Percentiles rank a stretch among this genome's conserved stretches.
Evolutionary conservation across 2,113 vertebrate species (phyloP).

Genomic region (Oxygymnocypris stewartii): DNA sequence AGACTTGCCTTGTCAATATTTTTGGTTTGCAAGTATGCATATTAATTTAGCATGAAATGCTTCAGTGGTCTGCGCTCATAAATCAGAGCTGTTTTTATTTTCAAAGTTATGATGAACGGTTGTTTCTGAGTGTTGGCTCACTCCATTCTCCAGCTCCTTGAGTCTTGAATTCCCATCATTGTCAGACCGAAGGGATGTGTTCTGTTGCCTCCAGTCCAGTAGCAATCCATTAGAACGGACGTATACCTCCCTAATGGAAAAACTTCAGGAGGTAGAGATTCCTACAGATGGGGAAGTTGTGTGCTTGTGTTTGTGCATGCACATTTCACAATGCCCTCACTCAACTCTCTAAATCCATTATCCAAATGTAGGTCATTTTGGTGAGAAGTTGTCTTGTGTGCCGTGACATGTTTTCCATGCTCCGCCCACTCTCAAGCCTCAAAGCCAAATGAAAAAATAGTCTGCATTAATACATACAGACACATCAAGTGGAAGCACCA

Average conservation of each 20-base stretch:
- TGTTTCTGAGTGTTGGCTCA: conserved; percentile 22
- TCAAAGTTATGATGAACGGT: conserved; percentile 19
- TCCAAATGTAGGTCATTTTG: conserved; percentile 51
- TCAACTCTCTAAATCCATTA: conserved; percentile 42
- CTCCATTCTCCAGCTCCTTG: background rate
- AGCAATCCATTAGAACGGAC: conserved; percentile 19
- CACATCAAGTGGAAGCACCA: conserved; percentile 1
- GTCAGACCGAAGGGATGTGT: conserved; percentile 1
- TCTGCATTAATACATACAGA: background rate
- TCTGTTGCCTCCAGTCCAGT: conserved; percentile 7
- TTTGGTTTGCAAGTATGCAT: conserved; percentile 15
- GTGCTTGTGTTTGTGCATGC: conserved; percentile 20
- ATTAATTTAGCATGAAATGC: conserved; percentile 15
- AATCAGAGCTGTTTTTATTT: conserved; percentile 6
- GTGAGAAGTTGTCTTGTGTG: conserved; percentile 30
- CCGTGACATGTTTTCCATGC: conserved; percentile 35
- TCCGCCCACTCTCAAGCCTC: conserved; percentile 6
- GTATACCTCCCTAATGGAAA: conserved; percentile 9
- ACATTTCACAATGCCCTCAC: conserved; percentile 1
- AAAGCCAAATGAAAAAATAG: background rate
- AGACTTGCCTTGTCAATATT: conserved; percentile 11
- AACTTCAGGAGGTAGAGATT: conserved; percentile 28
- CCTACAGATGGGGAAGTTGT: conserved; percentile 12
- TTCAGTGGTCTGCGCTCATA: conserved; percentile 1
- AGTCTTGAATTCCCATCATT: conserved; percentile 32